Evolutionary conservation across 1,140 invertebrate species (phyloP).

Genomic region (Pogonognathellus flavescens): DNA sequence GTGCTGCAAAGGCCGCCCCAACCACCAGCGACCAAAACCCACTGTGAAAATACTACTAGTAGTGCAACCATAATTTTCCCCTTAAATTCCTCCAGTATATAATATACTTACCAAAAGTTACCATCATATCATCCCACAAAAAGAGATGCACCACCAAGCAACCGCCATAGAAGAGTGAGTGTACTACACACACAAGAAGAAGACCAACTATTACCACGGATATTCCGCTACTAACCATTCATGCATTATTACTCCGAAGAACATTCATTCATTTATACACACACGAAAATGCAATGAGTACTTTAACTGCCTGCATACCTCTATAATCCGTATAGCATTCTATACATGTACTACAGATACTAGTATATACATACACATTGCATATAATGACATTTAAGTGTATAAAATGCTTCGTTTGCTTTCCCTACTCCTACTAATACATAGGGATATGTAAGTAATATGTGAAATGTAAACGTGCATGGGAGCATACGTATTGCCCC

Average conservation of each 20-base stretch:
- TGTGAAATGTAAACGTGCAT: background rate
- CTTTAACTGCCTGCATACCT: background rate
- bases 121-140: background rate
- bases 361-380: background rate
- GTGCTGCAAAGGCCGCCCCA: slow-evolving; percentile 27
- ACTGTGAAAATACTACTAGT: background rate
- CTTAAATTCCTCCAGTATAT: slow-evolving; percentile 18
- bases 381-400: slow-evolving; percentile 5
- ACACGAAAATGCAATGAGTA: background rate
- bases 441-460: background rate
- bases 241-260: slow-evolving; percentile 44
- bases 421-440: background rate
- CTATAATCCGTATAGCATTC: background rate
- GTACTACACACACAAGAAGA: too few species aligned
- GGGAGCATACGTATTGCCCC: slow-evolving; percentile 38
- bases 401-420: slow-evolving; percentile 26
- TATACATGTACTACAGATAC: too few species aligned
- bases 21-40: slow-evolving; percentile 2
- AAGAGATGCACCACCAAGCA: background rate
- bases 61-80: slow-evolving; percentile 35
- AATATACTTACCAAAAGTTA: background rate
- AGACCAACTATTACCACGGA: too few species aligned
- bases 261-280: slow-evolving; percentile 40
- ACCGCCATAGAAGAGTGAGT: background rate
- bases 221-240: slow-evolving; percentile 25